Conservation (phyloP, 2,797 vertebrate species). For the Loriculus beryllinus region DNA sequence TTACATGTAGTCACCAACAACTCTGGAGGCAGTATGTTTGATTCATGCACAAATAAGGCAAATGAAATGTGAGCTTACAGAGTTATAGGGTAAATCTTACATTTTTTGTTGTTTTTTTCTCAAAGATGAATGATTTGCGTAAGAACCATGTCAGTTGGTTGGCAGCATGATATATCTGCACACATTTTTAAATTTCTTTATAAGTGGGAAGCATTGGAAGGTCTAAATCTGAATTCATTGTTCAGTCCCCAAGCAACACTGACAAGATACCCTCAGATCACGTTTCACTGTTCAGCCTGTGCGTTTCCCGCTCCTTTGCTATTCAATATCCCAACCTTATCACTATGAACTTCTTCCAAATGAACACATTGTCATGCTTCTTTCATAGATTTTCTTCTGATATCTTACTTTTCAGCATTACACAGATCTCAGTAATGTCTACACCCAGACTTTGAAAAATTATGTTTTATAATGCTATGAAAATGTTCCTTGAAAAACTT, state of each 20-base stretch:
- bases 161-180: background rate
- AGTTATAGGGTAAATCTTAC: background rate
- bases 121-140: background rate
- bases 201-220: background rate
- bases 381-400: background rate
- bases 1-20: background rate
- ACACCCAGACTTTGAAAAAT: background rate
- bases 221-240: background rate
- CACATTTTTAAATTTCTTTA: background rate
- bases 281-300: background rate
- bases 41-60: background rate
- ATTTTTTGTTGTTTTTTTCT: background rate
- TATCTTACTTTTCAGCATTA: background rate
- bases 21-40: fast-evolving
- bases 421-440: background rate
- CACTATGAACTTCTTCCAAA: background rate
- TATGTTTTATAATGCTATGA: background rate
- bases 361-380: background rate
- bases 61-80: background rate
- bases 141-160: background rate
- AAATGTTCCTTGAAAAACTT: background rate
- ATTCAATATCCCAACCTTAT: background rate
- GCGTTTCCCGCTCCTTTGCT: background rate
- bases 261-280: background rate
- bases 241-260: background rate